Evolutionary conservation across 2,888 invertebrate genomes (phyloP), one percentile per base, ranked within the genome.

Genomic region (Matsumyia berberina): DNA sequence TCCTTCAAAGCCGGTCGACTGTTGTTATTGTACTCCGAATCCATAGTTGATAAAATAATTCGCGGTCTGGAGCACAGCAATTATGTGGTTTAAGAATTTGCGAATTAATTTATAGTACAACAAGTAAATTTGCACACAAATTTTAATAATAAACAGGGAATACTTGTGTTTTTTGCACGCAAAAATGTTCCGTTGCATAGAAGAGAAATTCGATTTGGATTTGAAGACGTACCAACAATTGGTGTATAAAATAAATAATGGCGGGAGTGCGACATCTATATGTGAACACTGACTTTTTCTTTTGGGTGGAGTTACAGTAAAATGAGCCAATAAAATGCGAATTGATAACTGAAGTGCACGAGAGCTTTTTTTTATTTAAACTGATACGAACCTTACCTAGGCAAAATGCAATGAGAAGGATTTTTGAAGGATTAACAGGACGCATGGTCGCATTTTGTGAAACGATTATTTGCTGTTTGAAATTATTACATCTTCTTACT

Each of bases 131-230:
- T n/a, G n/a, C n/a, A 31, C 15, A 0, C 0, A 9, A 42, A 29
- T 51, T 49, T 15, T 55, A 12, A 17, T 70, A 33, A 35, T 9
- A 35, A 35, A 55, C 46, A 12, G 5, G 15, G 44, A 58, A 66
- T 44, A 49, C n/a, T 31, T 57, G n/a, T 37, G 29, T 5, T 64
- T 67, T 67, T 42, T 49, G 39, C 24, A 49, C n/a, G 49, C 24
- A 69, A 58, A 57, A 74, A 70, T 51, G 80, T 80, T 85, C 85
- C 85, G 85, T 85, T 85, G 85, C 74, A 64, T 5, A 19, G 53
- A 83, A 79, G 80, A 85, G 73, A 85, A 80, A 80, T 85, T 85
- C 66, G 70, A 85, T 85, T 79, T 79, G 79, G 64, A 57, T 85
- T 60, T 74, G 37, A 42, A 64, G 67, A 49, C 12, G 35, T 44